phyloP scores from a whole-genome alignment of 2,113 vertebrate genomes.

The Micronisus gabar region DNA sequence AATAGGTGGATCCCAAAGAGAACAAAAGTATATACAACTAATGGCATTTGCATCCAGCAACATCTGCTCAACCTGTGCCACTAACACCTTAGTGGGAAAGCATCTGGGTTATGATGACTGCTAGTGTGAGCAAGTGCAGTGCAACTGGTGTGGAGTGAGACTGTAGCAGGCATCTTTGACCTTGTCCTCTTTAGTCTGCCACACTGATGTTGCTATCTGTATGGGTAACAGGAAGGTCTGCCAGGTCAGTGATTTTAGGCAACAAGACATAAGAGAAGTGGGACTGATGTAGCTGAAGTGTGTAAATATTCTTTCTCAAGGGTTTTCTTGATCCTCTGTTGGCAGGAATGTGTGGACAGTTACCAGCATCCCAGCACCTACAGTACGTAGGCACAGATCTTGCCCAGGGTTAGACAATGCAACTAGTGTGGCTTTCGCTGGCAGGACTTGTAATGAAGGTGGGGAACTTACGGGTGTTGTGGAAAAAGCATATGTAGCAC shows the following conservation, averaged over 20 bases:
- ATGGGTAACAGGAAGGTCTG: background rate
- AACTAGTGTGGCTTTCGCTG: background rate
- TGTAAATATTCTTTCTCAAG: background rate
- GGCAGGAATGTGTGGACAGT: background rate
- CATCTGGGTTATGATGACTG: background rate
- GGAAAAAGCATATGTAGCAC: background rate
- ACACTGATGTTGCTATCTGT: background rate
- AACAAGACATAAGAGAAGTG: background rate
- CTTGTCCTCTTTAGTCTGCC: background rate
- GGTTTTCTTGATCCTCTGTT: background rate
- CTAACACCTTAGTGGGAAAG: background rate
- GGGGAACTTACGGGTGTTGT: background rate
- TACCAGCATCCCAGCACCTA: background rate
- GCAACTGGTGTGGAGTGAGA: background rate
- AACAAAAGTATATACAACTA: background rate
- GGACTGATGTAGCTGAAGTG: background rate
- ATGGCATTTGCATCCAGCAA: background rate
- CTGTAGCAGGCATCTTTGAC: background rate
- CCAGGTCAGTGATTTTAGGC: background rate
- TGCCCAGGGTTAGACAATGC: background rate
- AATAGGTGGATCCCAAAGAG: background rate
- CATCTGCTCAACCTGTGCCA: background rate
- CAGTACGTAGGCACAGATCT: background rate
- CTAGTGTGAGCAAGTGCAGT: background rate
- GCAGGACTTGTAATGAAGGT: background rate